Evolutionary conservation across 2,888 invertebrate species (phyloP).

Genomic region (Congeria kusceri): DNA sequence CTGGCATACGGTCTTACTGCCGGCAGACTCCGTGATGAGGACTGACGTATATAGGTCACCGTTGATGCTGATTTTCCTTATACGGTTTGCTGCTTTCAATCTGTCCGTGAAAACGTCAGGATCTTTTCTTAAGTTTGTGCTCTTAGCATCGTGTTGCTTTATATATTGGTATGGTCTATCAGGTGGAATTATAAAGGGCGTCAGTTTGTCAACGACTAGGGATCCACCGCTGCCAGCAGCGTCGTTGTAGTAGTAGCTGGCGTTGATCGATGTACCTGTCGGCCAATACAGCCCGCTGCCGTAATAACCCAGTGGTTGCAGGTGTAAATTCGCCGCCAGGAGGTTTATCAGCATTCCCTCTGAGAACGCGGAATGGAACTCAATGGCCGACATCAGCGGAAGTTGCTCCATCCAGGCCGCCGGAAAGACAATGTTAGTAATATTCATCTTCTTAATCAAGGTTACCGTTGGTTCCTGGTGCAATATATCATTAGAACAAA

Average conservation of each 20-base stretch:
- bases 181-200: conserved; percentile 17
- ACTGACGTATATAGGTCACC: conserved; percentile 37
- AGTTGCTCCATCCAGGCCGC: conserved; percentile 85
- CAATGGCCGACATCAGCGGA: conserved; percentile 50
- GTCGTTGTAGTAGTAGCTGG: conserved; percentile 34
- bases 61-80: conserved; percentile 34
- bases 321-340: conserved; percentile 49
- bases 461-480: conserved; percentile 90
- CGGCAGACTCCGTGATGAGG: conserved; percentile 11
- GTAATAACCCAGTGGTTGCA: conserved; percentile 33
- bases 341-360: conserved; percentile 48
- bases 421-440: conserved; percentile 89
- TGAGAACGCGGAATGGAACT: conserved; percentile 56
- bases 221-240: conserved; percentile 20
- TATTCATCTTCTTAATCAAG: conserved; percentile 87
- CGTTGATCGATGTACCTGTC: conserved; percentile 46
- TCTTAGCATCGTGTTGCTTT: background rate
- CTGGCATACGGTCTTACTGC: conserved; percentile 34
- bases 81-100: background rate
- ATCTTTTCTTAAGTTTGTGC: no score
- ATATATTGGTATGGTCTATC: no score
- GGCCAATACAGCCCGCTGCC: conserved; percentile 61
- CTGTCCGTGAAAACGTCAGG: background rate
- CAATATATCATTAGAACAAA: conserved; percentile 93
- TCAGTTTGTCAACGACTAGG: conserved; percentile 42